Evolutionary conservation across 2,888 invertebrate genomes (phyloP).

Genomic region (Rhyacophila evoluta): DNA sequence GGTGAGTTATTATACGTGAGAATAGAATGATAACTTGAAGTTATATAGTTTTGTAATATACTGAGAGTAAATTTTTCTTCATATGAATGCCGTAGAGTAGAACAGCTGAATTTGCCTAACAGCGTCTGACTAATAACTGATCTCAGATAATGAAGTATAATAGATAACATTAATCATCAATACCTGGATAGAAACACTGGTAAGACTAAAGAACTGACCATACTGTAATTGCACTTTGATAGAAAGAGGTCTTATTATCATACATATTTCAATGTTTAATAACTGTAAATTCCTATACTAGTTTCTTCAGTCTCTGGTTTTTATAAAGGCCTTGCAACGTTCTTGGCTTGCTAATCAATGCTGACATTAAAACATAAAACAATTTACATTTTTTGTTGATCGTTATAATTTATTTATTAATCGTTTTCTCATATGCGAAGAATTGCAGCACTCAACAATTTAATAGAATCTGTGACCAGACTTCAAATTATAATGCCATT

Average conservation of each 20-base stretch:
- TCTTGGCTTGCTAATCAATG: neutral
- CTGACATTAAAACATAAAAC: neutral
- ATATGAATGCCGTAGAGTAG: neutral
- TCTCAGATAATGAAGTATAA: slow-evolving; percentile 54
- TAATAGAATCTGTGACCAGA: no score
- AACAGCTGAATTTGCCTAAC: slow-evolving; percentile 14
- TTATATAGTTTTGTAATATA: no score
- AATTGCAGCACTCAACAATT: no score
- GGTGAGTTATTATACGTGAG: no score
- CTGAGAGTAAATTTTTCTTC: no score
- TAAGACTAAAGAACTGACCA: slow-evolving; percentile 7
- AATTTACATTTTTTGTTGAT: neutral
- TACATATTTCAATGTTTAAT: neutral
- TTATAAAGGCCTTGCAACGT: neutral
- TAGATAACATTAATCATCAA: slow-evolving; percentile 53
- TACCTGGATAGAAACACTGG: neutral
- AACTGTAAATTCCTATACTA: neutral
- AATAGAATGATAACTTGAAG: no score
- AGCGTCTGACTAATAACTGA: slow-evolving; percentile 53
- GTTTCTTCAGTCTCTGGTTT: neutral
- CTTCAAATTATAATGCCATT: no score
- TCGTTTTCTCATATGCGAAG: no score
- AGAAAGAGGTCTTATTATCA: neutral
- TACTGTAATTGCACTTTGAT: slow-evolving; percentile 22
- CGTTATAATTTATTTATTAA: no score